phyloP scores from a whole-genome alignment of 2,113 vertebrate species.

The human (Homo sapiens) region DNA sequence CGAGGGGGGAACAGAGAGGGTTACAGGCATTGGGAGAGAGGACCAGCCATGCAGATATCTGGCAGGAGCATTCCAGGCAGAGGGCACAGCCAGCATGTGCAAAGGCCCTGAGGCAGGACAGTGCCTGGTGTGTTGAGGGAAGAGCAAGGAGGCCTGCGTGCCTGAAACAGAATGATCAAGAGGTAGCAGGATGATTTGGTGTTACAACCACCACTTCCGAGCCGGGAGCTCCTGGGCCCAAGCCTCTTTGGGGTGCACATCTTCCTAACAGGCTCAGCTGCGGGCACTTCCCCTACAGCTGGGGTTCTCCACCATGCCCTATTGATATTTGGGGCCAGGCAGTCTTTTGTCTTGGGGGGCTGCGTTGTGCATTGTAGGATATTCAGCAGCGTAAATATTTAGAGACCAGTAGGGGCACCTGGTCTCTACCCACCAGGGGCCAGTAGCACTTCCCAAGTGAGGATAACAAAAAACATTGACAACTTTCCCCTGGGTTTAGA shows the following conservation, averaged over 20 bases:
- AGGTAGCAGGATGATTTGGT: background rate
- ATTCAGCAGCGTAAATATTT: background rate
- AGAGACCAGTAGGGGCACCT: too few species aligned
- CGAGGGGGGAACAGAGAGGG: background rate
- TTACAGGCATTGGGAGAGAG: background rate
- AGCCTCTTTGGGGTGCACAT: background rate
- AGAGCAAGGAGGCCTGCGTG: background rate
- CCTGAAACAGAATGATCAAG: background rate
- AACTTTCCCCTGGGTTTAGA: background rate
- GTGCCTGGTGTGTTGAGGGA: background rate
- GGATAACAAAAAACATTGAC: background rate
- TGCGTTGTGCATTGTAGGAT: accelerated
- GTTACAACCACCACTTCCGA: background rate
- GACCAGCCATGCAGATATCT: background rate
- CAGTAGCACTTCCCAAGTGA: background rate
- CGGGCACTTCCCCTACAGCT: background rate
- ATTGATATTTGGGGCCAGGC: background rate
- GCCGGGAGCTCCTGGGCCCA: accelerated
- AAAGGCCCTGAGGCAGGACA: background rate
- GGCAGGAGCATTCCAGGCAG: background rate
- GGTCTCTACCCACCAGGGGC: background rate
- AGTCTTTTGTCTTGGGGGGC: background rate
- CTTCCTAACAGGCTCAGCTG: background rate
- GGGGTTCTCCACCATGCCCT: background rate
- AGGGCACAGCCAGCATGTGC: background rate